phyloP scores from a whole-genome alignment of 2,113 vertebrate genomes.

The Thomomys bottae region DNA sequence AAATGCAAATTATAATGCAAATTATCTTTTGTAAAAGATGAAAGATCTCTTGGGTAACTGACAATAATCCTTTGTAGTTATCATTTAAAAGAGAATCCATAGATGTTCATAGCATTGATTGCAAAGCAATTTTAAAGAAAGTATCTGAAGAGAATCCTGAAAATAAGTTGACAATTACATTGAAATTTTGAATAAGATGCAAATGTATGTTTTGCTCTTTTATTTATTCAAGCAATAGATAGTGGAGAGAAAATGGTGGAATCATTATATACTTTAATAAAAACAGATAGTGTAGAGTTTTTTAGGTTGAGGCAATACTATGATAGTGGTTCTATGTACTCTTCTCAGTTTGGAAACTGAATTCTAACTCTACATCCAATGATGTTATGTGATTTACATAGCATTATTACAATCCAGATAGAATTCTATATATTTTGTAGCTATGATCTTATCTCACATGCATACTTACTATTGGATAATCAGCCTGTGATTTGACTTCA shows the following conservation, averaged over 20 bases:
- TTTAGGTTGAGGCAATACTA: neutral
- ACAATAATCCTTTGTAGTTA: neutral
- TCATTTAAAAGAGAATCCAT: neutral
- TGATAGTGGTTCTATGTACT: neutral
- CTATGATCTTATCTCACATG: neutral
- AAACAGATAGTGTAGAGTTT: neutral
- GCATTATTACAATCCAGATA: neutral
- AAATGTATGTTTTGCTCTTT: neutral
- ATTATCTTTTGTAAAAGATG: neutral
- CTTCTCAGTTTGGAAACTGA: neutral
- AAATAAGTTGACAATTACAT: constrained; percentile 7
- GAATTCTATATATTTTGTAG: neutral
- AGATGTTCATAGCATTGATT: neutral
- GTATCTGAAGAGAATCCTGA: neutral
- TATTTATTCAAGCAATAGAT: neutral
- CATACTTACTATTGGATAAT: neutral
- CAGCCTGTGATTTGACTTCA: neutral
- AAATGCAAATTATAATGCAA: neutral
- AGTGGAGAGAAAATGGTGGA: neutral
- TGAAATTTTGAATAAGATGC: neutral
- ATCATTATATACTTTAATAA: neutral
- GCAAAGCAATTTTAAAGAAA: neutral
- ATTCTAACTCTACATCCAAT: neutral
- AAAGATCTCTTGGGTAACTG: neutral
- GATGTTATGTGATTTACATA: neutral